These are phyloP conservation scores for Cygnus buccinator DNA, from an alignment of 2,113 vertebrate species.

Conservation along the genomic window DNA sequence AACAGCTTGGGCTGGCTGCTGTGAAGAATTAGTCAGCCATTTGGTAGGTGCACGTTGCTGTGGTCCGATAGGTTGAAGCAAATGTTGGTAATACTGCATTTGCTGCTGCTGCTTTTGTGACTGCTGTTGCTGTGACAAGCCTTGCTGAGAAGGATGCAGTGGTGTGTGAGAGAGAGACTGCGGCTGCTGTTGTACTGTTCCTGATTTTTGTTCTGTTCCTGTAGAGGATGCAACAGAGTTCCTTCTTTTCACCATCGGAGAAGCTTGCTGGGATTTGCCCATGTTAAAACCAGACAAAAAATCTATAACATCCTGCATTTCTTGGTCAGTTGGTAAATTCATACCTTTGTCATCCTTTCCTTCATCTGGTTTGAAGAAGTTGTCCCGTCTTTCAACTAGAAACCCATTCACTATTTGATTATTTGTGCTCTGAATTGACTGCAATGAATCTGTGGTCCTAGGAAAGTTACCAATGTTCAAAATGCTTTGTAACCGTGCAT, in stretches of 20 bases:
- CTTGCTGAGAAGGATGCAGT: constrained; percentile 82
- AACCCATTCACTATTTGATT: constrained; percentile 84
- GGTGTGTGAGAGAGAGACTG: constrained; percentile 82
- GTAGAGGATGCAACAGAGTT: constrained; percentile 90
- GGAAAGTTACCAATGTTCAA: constrained; percentile 86
- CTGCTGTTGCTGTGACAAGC: constrained; percentile 77
- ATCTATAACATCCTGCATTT: constrained; percentile 99
- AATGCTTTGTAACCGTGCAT: constrained; percentile 86
- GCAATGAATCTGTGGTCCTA: constrained; percentile 77
- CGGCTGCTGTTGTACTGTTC: constrained; percentile 78
- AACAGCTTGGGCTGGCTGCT: constrained; percentile 82
- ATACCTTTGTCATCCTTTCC: constrained; percentile 91
- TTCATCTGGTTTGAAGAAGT: constrained; percentile 73
- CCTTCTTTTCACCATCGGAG: constrained; percentile 90
- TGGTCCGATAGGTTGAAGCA: constrained; percentile 88
- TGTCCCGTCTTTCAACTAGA: constrained; percentile 73
- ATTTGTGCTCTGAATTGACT: constrained; percentile 71
- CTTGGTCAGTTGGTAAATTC: constrained; percentile 97
- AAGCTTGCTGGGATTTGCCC: constrained; percentile 97
- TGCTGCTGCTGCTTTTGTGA: constrained; percentile 84
- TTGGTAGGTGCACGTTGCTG: constrained; percentile 84
- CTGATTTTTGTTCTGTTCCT: constrained; percentile 87
- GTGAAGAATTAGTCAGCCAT: constrained; percentile 85
- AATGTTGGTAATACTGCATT: constrained; percentile 92
- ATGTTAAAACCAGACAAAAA: constrained; percentile 99